phyloP scores from a whole-genome alignment of 1,140 invertebrate species.

The Patella vulgata region DNA sequence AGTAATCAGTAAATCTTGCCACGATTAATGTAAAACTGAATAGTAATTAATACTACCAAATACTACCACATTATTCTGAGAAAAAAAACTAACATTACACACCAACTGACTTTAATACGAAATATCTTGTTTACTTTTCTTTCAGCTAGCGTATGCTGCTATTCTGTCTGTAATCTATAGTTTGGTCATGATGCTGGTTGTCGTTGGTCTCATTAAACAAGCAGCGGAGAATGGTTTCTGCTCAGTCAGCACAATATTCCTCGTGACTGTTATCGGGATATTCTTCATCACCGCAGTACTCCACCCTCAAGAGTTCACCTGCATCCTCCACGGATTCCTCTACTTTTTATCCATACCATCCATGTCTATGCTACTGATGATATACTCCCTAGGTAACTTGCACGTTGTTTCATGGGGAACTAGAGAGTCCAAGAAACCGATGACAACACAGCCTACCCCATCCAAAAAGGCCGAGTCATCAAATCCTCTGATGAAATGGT shows the following conservation, averaged over 20 bases:
- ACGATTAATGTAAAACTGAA: no score
- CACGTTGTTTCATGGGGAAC: conserved; percentile 93
- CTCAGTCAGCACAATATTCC: conserved; percentile 59
- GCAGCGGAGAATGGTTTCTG: conserved; percentile 54
- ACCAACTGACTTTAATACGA: no score
- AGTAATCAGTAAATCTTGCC: no score
- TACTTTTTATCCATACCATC: conserved; percentile 93
- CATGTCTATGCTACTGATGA: conserved; percentile 92
- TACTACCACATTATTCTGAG: no score
- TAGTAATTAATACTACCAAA: no score
- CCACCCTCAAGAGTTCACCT: conserved; percentile 84
- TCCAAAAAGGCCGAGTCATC: conserved; percentile 1
- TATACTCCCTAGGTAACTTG: conserved; percentile 91
- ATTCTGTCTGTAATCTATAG: conserved; percentile 59
- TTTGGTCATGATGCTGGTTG: conserved; percentile 63
- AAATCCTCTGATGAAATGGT: background rate
- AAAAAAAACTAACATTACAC: no score
- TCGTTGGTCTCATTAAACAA: conserved; percentile 58
- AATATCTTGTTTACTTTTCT: no score
- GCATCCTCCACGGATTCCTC: conserved; percentile 80
- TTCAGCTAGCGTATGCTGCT: conserved; percentile 56
- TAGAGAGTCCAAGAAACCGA: conserved; percentile 78
- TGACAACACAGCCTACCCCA: conserved; percentile 28
- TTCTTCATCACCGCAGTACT: conserved; percentile 79
- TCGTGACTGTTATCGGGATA: conserved; percentile 50